Conservation (phyloP, 1,140 invertebrate genomes). For the Stegodyphus dumicola region DNA sequence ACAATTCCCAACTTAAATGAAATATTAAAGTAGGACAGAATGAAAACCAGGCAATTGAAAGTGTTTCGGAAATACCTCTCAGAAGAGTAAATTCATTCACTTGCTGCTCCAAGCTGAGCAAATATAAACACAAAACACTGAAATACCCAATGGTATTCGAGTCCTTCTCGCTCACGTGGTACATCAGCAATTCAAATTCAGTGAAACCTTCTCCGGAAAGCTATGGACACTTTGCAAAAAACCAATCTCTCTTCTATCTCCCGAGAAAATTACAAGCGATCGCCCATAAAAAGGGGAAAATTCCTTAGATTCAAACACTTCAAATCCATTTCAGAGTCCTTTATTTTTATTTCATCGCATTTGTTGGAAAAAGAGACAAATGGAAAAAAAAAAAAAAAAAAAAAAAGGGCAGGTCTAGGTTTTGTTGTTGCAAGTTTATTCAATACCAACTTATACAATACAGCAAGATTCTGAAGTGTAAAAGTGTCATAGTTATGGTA, state of each 20-base stretch:
- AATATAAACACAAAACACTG: too few relatives aligned
- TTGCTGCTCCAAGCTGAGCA: background rate
- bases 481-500: too few relatives aligned
- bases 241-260: slow-evolving; percentile 21
- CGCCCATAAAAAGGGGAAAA: background rate
- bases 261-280: slow-evolving; percentile 25
- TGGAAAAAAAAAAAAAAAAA: too few relatives aligned
- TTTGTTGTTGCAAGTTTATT: too few relatives aligned
- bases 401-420: too few relatives aligned
- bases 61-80: background rate
- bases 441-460: too few relatives aligned
- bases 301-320: too few relatives aligned
- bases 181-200: slow-evolving; percentile 25
- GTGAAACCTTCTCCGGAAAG: slow-evolving; percentile 5
- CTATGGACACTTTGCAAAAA: background rate
- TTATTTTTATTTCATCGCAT: too few relatives aligned
- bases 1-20: too few relatives aligned
- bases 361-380: too few relatives aligned
- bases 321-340: too few relatives aligned
- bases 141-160: background rate
- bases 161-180: background rate
- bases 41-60: background rate
- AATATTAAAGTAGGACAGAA: background rate
- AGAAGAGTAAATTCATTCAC: background rate
- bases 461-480: too few relatives aligned